Evolutionary conservation across 2,888 invertebrate species (phyloP).

Genomic region (Caenorhabditis parvicauda): DNA sequence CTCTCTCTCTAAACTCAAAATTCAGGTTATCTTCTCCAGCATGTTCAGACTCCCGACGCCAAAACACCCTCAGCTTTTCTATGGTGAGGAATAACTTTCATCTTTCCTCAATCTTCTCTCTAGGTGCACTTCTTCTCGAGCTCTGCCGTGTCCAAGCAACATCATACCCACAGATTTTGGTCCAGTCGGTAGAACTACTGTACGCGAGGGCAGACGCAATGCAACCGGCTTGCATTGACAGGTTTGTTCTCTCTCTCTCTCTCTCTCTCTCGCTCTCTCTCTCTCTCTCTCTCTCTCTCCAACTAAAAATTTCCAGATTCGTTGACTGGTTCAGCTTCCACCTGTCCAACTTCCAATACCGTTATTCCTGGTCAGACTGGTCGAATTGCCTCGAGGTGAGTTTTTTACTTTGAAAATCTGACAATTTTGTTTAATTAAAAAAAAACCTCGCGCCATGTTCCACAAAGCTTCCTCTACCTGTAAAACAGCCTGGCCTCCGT

Average conservation of each 20-base stretch:
- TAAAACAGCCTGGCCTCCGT: no score
- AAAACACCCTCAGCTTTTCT: conserved; percentile 68
- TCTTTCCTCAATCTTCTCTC: conserved; percentile 63
- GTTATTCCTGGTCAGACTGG: conserved; percentile 86
- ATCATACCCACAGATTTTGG: conserved; percentile 88
- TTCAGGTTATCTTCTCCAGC: conserved; percentile 74
- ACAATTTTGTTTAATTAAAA: no score
- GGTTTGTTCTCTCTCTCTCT: conserved; percentile 67
- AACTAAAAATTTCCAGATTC: conserved; percentile 73
- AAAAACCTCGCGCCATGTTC: no score
- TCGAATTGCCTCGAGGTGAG: conserved; percentile 60
- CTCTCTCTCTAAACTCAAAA: no score
- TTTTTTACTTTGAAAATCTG: no score
- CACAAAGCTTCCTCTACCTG: no score
- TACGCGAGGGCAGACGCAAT: conserved; percentile 93
- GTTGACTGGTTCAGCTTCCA: conserved; percentile 97
- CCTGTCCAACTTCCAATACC: conserved; percentile 96
- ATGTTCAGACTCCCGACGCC: conserved; percentile 87
- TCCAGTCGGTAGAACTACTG: conserved; percentile 94
- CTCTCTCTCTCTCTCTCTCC: no score
- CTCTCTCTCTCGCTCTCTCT: no score
- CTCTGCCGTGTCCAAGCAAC: conserved; percentile 92
- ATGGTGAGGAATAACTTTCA: conserved; percentile 13
- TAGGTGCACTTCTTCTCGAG: conserved; percentile 88
- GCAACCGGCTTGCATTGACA: conserved; percentile 93